Evolutionary conservation across 2,113 vertebrate genomes (phyloP).

Genomic region (Bufo gargarizans): DNA sequence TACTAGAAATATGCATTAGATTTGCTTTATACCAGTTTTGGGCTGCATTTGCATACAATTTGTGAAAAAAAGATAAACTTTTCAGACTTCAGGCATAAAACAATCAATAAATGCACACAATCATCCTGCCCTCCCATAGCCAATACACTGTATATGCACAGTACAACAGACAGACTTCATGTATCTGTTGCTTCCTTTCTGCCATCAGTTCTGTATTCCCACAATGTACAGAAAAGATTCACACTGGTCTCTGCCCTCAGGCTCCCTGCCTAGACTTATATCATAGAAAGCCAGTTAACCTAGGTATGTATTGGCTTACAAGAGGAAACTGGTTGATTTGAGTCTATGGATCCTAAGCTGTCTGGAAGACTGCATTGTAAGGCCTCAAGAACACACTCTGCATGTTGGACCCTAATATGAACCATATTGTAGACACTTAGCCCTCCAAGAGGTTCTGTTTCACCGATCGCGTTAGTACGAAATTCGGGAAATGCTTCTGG

Average conservation of each 20-base stretch:
- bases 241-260: background rate
- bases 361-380: background rate
- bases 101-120: too few relatives aligned
- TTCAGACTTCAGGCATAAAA: too few relatives aligned
- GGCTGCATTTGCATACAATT: too few relatives aligned
- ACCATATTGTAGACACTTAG: background rate
- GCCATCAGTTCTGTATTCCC: background rate
- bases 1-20: too few relatives aligned
- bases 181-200: background rate
- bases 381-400: too few relatives aligned
- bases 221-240: background rate
- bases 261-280: background rate
- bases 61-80: too few relatives aligned
- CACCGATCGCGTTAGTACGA: background rate
- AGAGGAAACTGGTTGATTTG: constrained; percentile 14
- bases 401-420: background rate
- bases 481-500: too few relatives aligned
- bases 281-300: background rate
- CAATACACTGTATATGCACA: too few relatives aligned
- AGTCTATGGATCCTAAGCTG: constrained; percentile 1
- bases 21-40: too few relatives aligned
- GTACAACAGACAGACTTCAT: background rate
- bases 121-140: too few relatives aligned
- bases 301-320: background rate
- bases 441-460: background rate